Evolutionary conservation across 2,888 invertebrate species (phyloP).

Genomic region (Melanostoma mellinum): DNA sequence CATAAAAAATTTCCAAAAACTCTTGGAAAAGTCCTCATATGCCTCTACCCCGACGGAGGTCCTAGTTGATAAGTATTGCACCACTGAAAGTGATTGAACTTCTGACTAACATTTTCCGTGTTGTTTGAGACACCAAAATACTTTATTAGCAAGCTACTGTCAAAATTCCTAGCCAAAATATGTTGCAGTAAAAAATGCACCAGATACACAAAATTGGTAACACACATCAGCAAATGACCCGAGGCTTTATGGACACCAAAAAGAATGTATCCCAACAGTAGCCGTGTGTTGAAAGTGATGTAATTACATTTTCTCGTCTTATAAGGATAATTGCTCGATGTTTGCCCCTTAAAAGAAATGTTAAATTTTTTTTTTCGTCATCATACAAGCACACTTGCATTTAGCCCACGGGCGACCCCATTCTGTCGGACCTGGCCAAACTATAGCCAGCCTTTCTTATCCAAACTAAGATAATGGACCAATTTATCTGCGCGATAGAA

Average conservation of each 20-base stretch:
- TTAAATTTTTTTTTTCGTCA: conserved; percentile 12
- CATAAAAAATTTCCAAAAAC: no score
- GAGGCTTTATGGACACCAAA: conserved; percentile 30
- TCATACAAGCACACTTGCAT: conserved; percentile 13
- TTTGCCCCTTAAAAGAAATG: conserved; percentile 51
- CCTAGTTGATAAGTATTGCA: no score
- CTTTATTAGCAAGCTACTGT: neutral
- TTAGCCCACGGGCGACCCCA: conserved; percentile 59
- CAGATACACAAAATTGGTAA: neutral
- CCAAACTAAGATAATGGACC: conserved; percentile 69
- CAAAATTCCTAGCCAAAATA: neutral
- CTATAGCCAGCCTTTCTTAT: conserved; percentile 55
- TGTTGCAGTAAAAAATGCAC: conserved; percentile 4
- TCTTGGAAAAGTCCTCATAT: no score
- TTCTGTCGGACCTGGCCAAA: conserved; percentile 29
- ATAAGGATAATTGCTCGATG: conserved; percentile 52
- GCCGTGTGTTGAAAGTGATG: conserved; percentile 44
- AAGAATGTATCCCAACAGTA: conserved; percentile 37
- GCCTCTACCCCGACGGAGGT: no score
- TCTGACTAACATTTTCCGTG: no score
- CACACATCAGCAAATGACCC: conserved; percentile 23
- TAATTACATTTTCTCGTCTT: conserved; percentile 49
- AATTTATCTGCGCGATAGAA: conserved; percentile 71
- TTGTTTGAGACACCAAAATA: neutral
- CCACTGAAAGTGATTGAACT: no score